Evolutionary conservation across 2,888 invertebrate genomes (phyloP), one percentile per base, ranked within the genome.

Genomic region (Malthinus seriepunctatus): DNA sequence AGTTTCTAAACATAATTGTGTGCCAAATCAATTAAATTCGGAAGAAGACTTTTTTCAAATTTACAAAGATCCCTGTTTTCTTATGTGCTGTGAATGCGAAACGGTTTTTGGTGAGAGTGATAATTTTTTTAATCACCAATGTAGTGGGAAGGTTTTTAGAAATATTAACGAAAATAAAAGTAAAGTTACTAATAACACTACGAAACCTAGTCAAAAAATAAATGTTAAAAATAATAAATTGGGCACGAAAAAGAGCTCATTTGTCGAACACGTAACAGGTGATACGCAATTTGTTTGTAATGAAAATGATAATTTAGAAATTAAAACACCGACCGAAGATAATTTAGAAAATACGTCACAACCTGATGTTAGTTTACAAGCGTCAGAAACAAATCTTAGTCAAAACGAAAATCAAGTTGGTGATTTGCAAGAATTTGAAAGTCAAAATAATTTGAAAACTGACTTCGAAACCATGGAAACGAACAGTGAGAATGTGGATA

Each of bases 31-130:
- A 63, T 90, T 86, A 75, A 81, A 84, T 37, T 85, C 83, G 45
- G 84, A 86, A 58, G 86, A 88, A 63, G 88, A 89, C 62, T 87
- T 90, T 73, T 83, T 85, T 49, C 62, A 82, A 79, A 70, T 82
- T 45, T 86, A 87, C 71, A 84, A 83, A 69, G 88, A 87, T 55
- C 86, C 88, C 1, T 85, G 89, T 69, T 90, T 88, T 77, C 80
- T 92, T 62, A 87, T 91, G 81, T 93, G 93, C 74, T 91, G 91
- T 79, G 85, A 83, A 34, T 93, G 92, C 79, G 89, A 91, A 76
- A 86, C 87, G 74, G 86, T 90, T 34, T 92, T 91, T 76, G 85
- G 84, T 64, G 89, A 89, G 72, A 84, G 86, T 67, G 89, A 90
- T 75, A 86, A 89, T 74, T 91, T 90, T 78, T 87, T 86, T 64